These are phyloP conservation scores for Pyxicephalus adspersus DNA, from an alignment of 2,113 vertebrate genomes.

Conservation along the genomic window DNA sequence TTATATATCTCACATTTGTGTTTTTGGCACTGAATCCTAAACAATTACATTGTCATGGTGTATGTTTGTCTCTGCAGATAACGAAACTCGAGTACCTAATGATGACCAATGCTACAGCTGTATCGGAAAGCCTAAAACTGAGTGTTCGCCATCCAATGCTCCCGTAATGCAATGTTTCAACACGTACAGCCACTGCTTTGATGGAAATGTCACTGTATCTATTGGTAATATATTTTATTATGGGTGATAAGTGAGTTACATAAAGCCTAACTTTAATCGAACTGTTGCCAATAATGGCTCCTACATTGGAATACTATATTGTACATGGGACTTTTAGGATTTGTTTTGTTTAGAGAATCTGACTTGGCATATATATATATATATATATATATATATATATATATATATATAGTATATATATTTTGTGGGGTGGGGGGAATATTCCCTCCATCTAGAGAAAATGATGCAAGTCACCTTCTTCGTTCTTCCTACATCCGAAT, in stretches of 20 bases:
- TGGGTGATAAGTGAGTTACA: neutral
- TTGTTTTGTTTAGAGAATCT: too few species aligned
- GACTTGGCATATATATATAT: too few species aligned
- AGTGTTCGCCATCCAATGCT: constrained; percentile 1
- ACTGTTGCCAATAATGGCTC: neutral
- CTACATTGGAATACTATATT: neutral
- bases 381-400: too few species aligned
- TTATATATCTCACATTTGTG: neutral
- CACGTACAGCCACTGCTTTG: constrained; percentile 14
- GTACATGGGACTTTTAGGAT: too few species aligned
- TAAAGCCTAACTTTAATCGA: neutral
- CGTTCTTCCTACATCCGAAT: too few species aligned
- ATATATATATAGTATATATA: too few species aligned
- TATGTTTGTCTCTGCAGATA: constrained; percentile 4
- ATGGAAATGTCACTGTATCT: constrained; percentile 35
- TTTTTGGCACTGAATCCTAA: too few species aligned
- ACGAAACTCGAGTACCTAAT: neutral
- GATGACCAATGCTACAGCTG: constrained; percentile 43
- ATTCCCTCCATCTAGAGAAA: too few species aligned
- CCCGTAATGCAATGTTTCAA: constrained; percentile 4
- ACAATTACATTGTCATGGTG: neutral
- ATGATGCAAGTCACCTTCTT: too few species aligned
- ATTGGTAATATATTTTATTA: neutral
- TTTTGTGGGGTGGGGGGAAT: too few species aligned
- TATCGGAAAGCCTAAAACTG: neutral